Evolutionary conservation across 2,888 invertebrate genomes (phyloP), one percentile per base, ranked within the genome.

Genomic region (Cistogaster globosa): DNA sequence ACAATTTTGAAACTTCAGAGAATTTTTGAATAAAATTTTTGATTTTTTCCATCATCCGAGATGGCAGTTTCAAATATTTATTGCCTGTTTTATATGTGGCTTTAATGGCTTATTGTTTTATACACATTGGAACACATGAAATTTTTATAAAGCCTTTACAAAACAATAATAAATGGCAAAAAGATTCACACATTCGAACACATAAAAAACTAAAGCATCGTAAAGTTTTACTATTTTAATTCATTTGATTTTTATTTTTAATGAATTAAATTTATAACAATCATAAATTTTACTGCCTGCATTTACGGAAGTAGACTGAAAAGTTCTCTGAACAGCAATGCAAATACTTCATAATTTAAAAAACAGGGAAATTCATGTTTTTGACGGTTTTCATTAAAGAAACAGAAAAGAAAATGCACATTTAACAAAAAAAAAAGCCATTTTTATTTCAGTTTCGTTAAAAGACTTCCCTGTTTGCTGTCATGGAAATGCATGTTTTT

Each of bases 211-310:
- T 63, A 58, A 79, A 72, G 55, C 32, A 63, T 55, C 55, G 45
- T 69, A 79, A 79, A 79, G 36, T 57, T 79, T 63, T 57, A 26
- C 53, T 26, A 32, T 78, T 74, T 67, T 32, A 18, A 57, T 80
- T 65, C 26, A 67, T 18, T 65, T 53, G 51, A 16, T 20, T 74
- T 74, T 74, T 60, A 65, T 20, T 74, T 74, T 80, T 60, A 65
- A 74, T 80, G 67, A 53, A 60, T 42, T 26, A 53, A 67, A 58
- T 80, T 74, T 67, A 65, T 80, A 53, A 48, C 32, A 62, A 57
- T 57, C 45, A 42, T 79, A 42, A 38, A 26, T 16, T 42, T 16
- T 36, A 36, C 8, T 42, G 20, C 18, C 32, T 36, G 18, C 32
- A 11, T 8, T 32, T 7, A 67, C 36, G 67, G 36, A 8, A 22